Evolutionary conservation across 2,797 vertebrate species (phyloP).

Genomic region (Pseudotriccus pelzelni): DNA sequence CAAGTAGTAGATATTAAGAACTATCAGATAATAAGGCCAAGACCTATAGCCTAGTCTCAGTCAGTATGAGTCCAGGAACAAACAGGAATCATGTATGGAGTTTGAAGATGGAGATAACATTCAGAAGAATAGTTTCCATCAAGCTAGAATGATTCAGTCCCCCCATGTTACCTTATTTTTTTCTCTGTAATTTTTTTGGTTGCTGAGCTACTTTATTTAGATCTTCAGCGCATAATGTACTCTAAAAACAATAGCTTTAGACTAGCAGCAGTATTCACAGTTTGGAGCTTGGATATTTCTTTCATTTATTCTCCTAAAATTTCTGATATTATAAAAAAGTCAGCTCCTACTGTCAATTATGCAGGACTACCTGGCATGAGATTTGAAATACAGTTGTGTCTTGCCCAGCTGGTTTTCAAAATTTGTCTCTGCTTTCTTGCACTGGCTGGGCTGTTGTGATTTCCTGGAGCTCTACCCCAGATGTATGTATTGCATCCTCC

Average conservation of each 20-base stretch:
- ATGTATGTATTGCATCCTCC: neutral
- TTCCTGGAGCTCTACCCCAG: neutral
- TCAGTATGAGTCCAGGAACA: neutral
- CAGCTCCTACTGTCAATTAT: neutral
- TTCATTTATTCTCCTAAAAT: neutral
- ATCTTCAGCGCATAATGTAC: neutral
- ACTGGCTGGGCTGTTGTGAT: neutral
- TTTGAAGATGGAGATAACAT: neutral
- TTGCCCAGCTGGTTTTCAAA: neutral
- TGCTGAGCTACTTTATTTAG: neutral
- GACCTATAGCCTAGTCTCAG: neutral
- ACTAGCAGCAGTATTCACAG: neutral
- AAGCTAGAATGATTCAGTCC: neutral
- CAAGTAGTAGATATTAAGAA: constrained; percentile 6
- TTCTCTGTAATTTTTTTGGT: neutral
- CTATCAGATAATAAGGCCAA: constrained; percentile 45
- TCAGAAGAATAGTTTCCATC: neutral
- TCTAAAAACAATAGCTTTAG: neutral
- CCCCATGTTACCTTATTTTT: neutral
- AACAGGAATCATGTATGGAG: neutral
- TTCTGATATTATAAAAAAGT: neutral
- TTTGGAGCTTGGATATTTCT: neutral
- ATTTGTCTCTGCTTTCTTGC: neutral
- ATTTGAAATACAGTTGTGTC: neutral
- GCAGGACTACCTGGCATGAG: neutral